Percentiles rank a stretch among this genome's conserved stretches.
Evolutionary conservation across 2,113 vertebrate genomes (phyloP).

Genomic region (Sclerurus mexicanus): DNA sequence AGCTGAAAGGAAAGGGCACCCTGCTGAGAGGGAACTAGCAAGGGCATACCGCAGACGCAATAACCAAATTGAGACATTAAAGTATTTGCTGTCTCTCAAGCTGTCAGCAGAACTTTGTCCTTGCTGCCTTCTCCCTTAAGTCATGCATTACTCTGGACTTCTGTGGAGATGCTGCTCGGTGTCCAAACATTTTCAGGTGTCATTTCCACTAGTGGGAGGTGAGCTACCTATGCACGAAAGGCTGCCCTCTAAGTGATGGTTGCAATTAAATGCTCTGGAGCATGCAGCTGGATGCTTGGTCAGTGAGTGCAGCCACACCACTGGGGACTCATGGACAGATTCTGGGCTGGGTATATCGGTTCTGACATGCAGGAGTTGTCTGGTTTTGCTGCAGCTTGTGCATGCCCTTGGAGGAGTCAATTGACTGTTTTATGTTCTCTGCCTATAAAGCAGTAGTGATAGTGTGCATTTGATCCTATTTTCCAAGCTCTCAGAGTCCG

Average conservation of each 20-base stretch:
- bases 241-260: background rate
- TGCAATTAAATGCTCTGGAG: background rate
- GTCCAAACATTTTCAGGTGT: background rate
- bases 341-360: background rate
- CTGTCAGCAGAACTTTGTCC: background rate
- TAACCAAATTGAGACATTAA: background rate
- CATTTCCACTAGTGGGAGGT: background rate
- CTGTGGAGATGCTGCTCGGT: background rate
- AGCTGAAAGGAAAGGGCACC: background rate
- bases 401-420: background rate
- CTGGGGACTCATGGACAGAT: accelerated
- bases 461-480: background rate
- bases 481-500: background rate
- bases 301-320: background rate
- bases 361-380: background rate
- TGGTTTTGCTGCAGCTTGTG: background rate
- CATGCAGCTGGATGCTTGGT: background rate
- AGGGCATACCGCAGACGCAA: background rate
- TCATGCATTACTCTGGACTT: too few relatives aligned
- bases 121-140: background rate
- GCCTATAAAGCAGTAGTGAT: background rate
- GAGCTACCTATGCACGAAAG: background rate
- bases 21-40: background rate
- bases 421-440: background rate
- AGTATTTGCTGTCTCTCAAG: background rate